Conservation (phyloP, 2,888 invertebrate species). For the Pemphredon lugubris region DNA sequence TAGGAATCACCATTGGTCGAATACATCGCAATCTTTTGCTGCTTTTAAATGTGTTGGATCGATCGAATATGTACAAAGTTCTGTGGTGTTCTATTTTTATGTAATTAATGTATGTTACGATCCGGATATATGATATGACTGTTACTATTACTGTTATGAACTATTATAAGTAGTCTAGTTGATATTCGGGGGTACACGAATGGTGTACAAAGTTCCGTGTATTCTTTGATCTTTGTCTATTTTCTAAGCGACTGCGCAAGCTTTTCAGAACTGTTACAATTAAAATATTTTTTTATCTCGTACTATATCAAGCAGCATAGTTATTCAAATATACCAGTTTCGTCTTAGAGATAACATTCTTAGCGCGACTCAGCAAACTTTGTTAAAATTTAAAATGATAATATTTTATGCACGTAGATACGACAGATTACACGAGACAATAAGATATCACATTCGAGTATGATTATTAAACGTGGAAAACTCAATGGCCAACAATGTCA, state of each 20-base stretch:
- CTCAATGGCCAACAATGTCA: no score
- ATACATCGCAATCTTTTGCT: constrained; percentile 6
- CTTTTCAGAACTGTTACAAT: neutral
- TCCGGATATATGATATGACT: constrained; percentile 3
- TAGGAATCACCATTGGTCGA: no score
- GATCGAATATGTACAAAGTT: constrained; percentile 34
- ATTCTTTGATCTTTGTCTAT: neutral
- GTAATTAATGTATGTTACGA: constrained; percentile 17
- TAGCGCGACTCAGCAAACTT: no score
- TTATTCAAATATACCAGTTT: no score
- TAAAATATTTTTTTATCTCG: neutral
- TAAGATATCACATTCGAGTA: no score
- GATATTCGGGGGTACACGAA: neutral
- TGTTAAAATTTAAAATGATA: no score
- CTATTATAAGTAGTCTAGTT: neutral
- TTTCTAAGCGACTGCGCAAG: neutral
- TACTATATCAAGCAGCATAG: neutral
- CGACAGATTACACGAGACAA: no score
- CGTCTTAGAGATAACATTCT: no score
- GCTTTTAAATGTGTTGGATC: constrained; percentile 18
- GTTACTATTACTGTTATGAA: constrained; percentile 14
- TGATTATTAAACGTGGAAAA: no score
- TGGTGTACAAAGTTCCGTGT: no score
- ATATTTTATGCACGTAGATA: no score
- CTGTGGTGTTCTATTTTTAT: constrained; percentile 26